Evolutionary conservation across 2,888 invertebrate species (phyloP).

Genomic region (Margaritifera margaritifera): DNA sequence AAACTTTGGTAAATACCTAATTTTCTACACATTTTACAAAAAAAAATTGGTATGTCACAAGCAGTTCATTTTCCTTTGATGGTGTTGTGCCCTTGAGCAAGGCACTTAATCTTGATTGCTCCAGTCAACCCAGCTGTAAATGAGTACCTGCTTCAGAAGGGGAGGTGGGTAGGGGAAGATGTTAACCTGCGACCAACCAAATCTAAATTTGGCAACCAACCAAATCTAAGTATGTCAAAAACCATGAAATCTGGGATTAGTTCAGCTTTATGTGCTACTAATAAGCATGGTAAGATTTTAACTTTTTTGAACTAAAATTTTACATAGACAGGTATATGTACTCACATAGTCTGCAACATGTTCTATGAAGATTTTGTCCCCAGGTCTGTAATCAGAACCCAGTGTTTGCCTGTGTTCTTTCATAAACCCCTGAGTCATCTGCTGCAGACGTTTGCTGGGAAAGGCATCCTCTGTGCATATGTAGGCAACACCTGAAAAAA

Average conservation of each 20-base stretch:
- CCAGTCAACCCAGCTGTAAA: too few relatives aligned
- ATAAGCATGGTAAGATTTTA: not conserved
- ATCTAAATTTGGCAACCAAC: too few relatives aligned
- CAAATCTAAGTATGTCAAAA: too few relatives aligned
- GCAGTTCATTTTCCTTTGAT: too few relatives aligned
- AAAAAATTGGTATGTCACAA: too few relatives aligned
- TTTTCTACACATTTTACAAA: too few relatives aligned
- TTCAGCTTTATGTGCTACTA: not conserved
- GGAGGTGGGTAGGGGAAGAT: not conserved
- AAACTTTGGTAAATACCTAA: too few relatives aligned
- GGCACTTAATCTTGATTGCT: too few relatives aligned
- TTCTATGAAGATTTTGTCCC: conserved; percentile 80
- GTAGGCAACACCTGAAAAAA: conserved; percentile 78
- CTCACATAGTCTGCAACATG: conserved; percentile 78
- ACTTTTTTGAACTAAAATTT: not conserved
- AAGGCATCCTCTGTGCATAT: conserved; percentile 86
- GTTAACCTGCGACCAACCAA: not conserved
- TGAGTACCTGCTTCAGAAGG: not conserved
- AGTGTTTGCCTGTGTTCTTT: conserved; percentile 28
- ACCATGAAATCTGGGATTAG: too few relatives aligned
- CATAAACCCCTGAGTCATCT: conserved; percentile 70
- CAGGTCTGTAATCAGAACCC: conserved; percentile 42
- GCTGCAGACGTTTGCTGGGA: conserved; percentile 80
- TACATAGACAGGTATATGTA: conserved; percentile 4
- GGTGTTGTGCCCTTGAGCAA: too few relatives aligned